These are phyloP conservation scores for Hylaeus volcanicus DNA, from an alignment of 1,140 invertebrate species.

Conservation along the genomic window DNA sequence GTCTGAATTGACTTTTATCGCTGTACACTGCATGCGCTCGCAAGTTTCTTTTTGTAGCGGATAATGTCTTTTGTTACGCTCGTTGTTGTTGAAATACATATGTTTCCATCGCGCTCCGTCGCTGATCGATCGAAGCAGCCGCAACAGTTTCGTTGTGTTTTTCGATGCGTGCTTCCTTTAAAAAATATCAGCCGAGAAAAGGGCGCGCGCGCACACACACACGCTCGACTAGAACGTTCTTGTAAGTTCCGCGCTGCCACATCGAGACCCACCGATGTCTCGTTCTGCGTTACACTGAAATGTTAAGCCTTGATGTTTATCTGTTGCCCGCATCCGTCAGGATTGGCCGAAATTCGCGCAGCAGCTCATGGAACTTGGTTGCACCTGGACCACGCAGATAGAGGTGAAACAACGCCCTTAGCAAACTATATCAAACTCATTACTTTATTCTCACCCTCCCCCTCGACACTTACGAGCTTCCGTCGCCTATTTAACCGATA, in stretches of 20 bases:
- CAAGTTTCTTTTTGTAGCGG: not conserved
- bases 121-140: not conserved
- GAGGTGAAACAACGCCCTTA: conserved; percentile 82
- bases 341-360: conserved; percentile 91
- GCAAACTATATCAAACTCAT: conserved; percentile 25
- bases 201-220: not conserved
- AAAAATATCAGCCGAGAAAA: not conserved
- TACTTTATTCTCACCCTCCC: not conserved
- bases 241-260: not conserved
- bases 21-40: not conserved
- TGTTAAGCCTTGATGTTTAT: conserved; percentile 73
- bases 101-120: not conserved
- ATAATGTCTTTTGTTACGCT: not conserved
- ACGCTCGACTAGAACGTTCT: not conserved
- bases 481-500: not conserved
- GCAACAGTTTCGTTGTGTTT: not conserved
- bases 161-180: not conserved
- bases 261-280: not conserved
- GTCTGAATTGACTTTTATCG: not conserved
- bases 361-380: conserved; percentile 89
- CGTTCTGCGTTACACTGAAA: conserved; percentile 32
- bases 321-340: conserved; percentile 82
- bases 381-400: conserved; percentile 87
- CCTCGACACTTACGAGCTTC: conserved; percentile 7
- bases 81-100: not conserved